Evolutionary conservation across 2,888 invertebrate genomes (phyloP), one percentile per base, ranked within the genome.

Genomic region (Idaea biselata): DNA sequence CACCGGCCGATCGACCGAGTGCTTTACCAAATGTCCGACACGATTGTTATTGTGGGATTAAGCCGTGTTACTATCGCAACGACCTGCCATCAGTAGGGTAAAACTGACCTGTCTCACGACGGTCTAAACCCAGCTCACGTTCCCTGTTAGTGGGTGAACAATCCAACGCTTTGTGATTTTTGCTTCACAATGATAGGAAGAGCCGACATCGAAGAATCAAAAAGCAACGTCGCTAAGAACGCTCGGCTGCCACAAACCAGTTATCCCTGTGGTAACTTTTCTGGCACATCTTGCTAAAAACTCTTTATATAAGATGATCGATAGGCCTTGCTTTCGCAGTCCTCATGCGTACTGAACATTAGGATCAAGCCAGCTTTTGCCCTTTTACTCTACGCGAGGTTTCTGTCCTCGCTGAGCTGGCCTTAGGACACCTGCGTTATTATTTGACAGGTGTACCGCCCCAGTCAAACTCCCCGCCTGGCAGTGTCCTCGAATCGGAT

Each of bases 121-220:
- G 93, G 93, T 94, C 93, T 94, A 93, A 94, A 93, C 93, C 93
- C 93, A 93, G 93, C 93, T 94, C 94, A 94, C 93, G 92, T 94
- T 94, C 93, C 93, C 93, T 94, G 84, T 94, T 93, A 84, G 92
- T 90, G 94, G 94, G 93, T 94, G 94, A 95, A 94, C 94, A 95
- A 95, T 95, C 94, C 94, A 91, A 95, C 94, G 91, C 94, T 94
- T 94, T 91, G 93, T 88, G 93, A 94, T 93, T 94, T 95, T 93
- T 93, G 94, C 94, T 94, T 94, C 94, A 89, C 94, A 94, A 95
- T 94, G 94, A 94, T 94, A 95, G 94, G 94, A 95, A 94, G 94
- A 95, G 94, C 94, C 94, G 94, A 95, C 93, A 94, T 95, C 94
- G 94, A 95, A 94, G 92, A 93, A 94, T 94, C 94, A 94, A 94